Conservation (phyloP, 2,113 vertebrate species). For the Burhinus oedicnemus region DNA sequence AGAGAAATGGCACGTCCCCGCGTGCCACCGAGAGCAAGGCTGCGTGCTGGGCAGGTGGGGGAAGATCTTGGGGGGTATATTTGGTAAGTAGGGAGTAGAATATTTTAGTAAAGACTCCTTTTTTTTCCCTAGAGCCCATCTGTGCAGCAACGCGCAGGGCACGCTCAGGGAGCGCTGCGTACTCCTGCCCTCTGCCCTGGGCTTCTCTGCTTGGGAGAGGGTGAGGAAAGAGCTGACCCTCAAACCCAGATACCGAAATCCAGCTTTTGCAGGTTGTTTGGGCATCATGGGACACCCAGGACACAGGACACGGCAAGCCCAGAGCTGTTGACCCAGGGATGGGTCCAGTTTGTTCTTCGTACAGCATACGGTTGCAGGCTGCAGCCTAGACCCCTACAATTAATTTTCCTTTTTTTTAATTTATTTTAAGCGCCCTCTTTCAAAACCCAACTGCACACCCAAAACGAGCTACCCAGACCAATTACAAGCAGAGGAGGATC, state of each 20-base stretch:
- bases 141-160: not conserved
- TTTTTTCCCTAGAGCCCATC: not conserved
- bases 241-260: not conserved
- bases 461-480: not conserved
- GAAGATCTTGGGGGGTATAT: not conserved
- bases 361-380: rapidly evolving
- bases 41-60: not conserved
- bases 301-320: not conserved
- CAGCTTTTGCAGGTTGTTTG: not conserved
- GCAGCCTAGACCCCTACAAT: not conserved
- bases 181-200: not conserved
- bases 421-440: not conserved
- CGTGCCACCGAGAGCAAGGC: rapidly evolving
- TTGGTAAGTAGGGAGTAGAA: not conserved
- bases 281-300: not conserved
- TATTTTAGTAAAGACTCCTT: not conserved
- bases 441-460: not conserved
- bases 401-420: not conserved
- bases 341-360: not conserved
- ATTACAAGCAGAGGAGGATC: not conserved
- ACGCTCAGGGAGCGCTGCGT: rapidly evolving
- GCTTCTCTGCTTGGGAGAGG: not conserved
- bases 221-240: not conserved
- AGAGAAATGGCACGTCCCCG: not conserved
- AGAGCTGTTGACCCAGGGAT: not conserved